A percentile compares a stretch with the other conserved stretches of the same genome.
Conservation (phyloP, 2,888 invertebrate genomes). For the Callyntrura sp. region DNA sequence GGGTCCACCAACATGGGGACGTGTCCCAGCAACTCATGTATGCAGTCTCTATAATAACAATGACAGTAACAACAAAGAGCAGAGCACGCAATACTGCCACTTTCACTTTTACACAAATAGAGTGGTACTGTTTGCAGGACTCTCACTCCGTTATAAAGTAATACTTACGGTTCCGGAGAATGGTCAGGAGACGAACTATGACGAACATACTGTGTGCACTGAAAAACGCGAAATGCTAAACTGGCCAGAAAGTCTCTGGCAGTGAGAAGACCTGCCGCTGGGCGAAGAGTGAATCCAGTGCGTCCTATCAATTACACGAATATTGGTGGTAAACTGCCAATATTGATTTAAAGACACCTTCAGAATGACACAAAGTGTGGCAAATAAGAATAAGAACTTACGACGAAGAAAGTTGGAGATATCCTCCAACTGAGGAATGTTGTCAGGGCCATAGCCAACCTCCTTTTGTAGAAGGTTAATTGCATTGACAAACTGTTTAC, state of each 20-base stretch:
- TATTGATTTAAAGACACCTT: too few relatives aligned
- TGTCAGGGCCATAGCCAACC: conserved; percentile 94
- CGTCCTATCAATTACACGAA: too few relatives aligned
- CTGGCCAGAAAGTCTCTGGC: conserved; percentile 99
- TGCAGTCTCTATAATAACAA: conserved; percentile 98
- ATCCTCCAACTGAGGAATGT: conserved; percentile 97
- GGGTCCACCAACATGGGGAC: conserved; percentile 99
- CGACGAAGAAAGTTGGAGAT: conserved; percentile 96
- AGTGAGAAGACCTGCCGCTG: conserved; percentile 98
- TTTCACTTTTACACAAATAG: too few relatives aligned
- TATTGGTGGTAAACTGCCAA: too few relatives aligned
- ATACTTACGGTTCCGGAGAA: conserved; percentile 99
- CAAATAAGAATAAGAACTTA: conserved; percentile 84
- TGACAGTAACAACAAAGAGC: too few relatives aligned
- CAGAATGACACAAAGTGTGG: conserved; percentile 51
- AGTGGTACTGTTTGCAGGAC: too few relatives aligned
- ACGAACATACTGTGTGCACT: conserved; percentile 99
- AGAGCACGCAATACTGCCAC: too few relatives aligned
- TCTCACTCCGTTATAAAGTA: too few relatives aligned
- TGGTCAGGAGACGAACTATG: conserved; percentile 99
- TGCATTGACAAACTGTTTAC: conserved; percentile 93
- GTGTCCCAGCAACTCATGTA: conserved; percentile 99
- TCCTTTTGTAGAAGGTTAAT: conserved; percentile 95
- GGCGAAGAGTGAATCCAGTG: conserved; percentile 98
- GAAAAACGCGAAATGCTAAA: conserved; percentile 99